Evolutionary conservation across 1,140 invertebrate genomes (phyloP), one percentile per base, ranked within the genome.

Genomic region (Choristoneura fumiferana): DNA sequence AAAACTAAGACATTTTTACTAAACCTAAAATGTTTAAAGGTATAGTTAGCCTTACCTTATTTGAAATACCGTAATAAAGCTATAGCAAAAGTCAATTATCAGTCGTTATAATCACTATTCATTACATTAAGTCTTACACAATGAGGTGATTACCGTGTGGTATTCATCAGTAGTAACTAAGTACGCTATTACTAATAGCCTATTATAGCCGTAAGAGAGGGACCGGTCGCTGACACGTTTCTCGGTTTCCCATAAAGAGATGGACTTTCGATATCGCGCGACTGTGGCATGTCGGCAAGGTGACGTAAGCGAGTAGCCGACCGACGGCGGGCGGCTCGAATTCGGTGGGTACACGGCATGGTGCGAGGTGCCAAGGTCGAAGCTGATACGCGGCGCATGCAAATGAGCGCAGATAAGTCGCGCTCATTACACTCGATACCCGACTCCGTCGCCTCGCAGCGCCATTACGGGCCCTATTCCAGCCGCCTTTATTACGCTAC

Each of bases 361-460:
- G 68, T 76, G 78, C 70, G 69, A 78, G 71, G 74, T 79, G 76
- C 72, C 82, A 89, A 89, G 84, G 86, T 84, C 82, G 84, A 71
- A 73, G 71, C 70, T 74, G 77, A 74, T 77, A 81, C 73, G 77
- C 75, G 72, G 60, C 67, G 77, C 73, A 87, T 84, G 82, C 76
- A 86, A 87, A 87, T 87, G 78, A 80, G 73, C 67, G 57, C 60
- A 86, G 81, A 86, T 84, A 84, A 82, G 73, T 79, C 70, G 74
- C 71, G 70, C 73, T 84, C 77, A 83, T 85, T 81, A 84, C 74
- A 69, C 69, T 62, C 65, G 71, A 74, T 71, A 79, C 64, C 76
- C 74, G 71, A 64, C 72, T 65, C 65, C 68, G 67, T 62, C 65
- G 69, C 71, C 73, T 74, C 66, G 65, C 58, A 63, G 57, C 65